phyloP scores from a whole-genome alignment of 2,797 vertebrate species.

The Novumbra hubbsi region DNA sequence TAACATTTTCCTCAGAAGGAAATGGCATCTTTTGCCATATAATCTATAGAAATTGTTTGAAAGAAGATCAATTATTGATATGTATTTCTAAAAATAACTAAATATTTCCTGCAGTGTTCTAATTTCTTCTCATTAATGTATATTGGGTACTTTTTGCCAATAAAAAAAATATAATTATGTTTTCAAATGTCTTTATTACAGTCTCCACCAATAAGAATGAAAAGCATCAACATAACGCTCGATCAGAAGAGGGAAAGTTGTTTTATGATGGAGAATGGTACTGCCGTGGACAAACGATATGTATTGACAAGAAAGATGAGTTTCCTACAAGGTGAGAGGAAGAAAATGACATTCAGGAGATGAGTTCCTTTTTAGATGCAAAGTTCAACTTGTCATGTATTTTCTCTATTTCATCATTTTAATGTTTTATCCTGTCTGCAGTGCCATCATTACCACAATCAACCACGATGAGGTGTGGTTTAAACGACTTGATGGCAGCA shows the following conservation, averaged over 20 bases:
- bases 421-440: constrained; percentile 48
- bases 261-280: constrained; percentile 89
- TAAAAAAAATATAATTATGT: background rate
- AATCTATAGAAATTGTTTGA: no score
- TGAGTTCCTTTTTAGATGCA: no score
- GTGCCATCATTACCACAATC: constrained; percentile 87
- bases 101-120: no score
- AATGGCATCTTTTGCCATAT: no score
- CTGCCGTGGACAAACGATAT: constrained; percentile 82
- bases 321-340: no score
- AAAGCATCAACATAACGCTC: constrained; percentile 70
- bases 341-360: no score
- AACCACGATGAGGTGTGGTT: constrained; percentile 91
- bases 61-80: no score
- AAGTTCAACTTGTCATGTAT: background rate
- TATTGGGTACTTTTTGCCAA: background rate
- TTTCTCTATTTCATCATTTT: background rate
- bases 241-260: constrained; percentile 84
- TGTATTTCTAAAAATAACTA: no score
- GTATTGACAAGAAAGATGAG: constrained; percentile 84
- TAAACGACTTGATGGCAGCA: constrained; percentile 87
- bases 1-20: no score
- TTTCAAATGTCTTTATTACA: background rate
- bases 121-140: no score
- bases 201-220: constrained; percentile 10